Conservation (phyloP, 2,888 invertebrate genomes). For the Apocheima hispidaria region DNA sequence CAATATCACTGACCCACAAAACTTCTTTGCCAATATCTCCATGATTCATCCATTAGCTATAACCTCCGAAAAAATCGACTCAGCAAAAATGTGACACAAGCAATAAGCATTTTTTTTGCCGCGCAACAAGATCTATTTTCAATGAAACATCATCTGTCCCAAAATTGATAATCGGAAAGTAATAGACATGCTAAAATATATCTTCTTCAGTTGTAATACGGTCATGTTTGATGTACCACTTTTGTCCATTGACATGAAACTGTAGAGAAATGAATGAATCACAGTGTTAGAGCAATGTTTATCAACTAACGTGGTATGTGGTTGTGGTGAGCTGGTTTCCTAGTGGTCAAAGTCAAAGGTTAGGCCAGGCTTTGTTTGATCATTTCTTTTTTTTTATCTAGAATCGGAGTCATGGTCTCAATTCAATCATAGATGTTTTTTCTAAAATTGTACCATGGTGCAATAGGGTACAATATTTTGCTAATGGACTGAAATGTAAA, state of each 20-base stretch:
- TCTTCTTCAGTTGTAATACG: constrained; percentile 8
- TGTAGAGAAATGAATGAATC: constrained; percentile 68
- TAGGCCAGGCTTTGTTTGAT: background rate
- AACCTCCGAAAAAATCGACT: constrained; percentile 31
- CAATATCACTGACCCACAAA: constrained; percentile 43
- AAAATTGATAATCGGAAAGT: constrained; percentile 16
- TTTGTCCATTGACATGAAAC: constrained; percentile 51
- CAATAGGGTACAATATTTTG: too few relatives aligned
- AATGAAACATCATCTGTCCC: background rate
- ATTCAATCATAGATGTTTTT: too few relatives aligned
- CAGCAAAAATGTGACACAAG: constrained; percentile 24
- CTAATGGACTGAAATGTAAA: too few relatives aligned
- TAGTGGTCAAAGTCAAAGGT: constrained; percentile 26
- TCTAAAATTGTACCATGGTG: too few relatives aligned
- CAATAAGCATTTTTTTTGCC: constrained; percentile 6
- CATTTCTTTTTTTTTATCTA: too few relatives aligned
- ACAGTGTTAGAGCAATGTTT: constrained; percentile 50
- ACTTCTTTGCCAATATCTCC: constrained; percentile 42
- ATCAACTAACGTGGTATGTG: constrained; percentile 32
- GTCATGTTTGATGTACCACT: constrained; percentile 13
- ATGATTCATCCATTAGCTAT: constrained; percentile 42
- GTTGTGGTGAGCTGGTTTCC: constrained; percentile 1
- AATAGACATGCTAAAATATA: constrained; percentile 7
- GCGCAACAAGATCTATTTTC: constrained; percentile 3
- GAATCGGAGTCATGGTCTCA: too few relatives aligned